A percentile compares a stretch with the other conserved stretches of the same genome.
phyloP scores from a whole-genome alignment of 2,797 vertebrate genomes.

The Miichthys miiuy region DNA sequence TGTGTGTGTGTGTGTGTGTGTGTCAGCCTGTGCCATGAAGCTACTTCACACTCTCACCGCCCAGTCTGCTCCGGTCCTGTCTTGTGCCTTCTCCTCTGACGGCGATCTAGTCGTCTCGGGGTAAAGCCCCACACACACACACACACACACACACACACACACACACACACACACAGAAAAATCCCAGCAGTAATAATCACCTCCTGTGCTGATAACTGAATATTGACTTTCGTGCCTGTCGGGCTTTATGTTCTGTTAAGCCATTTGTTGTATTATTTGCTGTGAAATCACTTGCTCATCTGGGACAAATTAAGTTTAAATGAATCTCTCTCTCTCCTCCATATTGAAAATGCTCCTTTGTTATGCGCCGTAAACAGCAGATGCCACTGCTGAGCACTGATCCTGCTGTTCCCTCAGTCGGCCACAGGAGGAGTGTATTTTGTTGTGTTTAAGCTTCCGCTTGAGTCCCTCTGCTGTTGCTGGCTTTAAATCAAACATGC shows the following conservation, averaged over 20 bases:
- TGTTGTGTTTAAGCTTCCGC: constrained; percentile 44
- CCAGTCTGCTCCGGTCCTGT: constrained; percentile 90
- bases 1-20: constrained; percentile 23
- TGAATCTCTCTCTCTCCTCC: background rate
- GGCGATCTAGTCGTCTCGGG: constrained; percentile 89
- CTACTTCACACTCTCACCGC: constrained; percentile 83
- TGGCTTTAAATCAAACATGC: constrained; percentile 39
- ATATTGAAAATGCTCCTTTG: background rate
- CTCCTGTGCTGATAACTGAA: background rate
- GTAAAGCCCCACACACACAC: constrained; percentile 74
- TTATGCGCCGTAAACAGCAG: constrained; percentile 42
- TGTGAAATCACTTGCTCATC: constrained; percentile 20
- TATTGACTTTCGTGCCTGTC: constrained; percentile 11
- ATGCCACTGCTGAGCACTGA: constrained; percentile 49
- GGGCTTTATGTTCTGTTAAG: background rate
- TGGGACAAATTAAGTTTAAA: constrained; percentile 16
- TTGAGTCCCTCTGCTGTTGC: constrained; percentile 33
- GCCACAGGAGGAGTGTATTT: constrained; percentile 74
- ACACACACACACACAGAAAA: too few species aligned
- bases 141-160: too few species aligned
- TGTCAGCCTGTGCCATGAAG: constrained; percentile 85
- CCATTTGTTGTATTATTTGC: constrained; percentile 21
- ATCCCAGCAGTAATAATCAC: constrained; percentile 17
- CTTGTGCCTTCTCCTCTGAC: constrained; percentile 90
- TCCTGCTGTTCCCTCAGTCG: constrained; percentile 43